phyloP scores from a whole-genome alignment of 2,113 vertebrate species.

The Aphyosemion australe region DNA sequence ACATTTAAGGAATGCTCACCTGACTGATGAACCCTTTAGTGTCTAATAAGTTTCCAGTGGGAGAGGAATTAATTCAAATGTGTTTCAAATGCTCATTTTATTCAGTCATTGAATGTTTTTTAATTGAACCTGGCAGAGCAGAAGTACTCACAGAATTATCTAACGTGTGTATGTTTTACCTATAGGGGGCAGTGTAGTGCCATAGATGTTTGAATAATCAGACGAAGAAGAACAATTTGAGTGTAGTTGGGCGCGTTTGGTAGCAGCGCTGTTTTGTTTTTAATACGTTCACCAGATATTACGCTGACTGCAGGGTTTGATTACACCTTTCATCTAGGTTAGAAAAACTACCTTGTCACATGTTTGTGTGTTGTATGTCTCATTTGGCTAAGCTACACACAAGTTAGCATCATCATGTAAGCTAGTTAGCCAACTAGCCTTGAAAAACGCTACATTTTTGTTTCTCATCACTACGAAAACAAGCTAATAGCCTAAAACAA shows the following conservation, averaged over 20 bases:
- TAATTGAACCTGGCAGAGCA: too few species aligned
- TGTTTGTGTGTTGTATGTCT: background rate
- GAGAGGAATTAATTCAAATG: too few species aligned
- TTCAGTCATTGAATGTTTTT: too few species aligned
- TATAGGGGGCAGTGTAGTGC: constrained; percentile 8
- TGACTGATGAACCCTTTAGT: too few species aligned
- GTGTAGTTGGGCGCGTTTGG: constrained; percentile 33
- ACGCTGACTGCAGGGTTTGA: background rate
- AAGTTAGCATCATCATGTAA: constrained; percentile 12
- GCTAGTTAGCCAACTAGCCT: constrained; percentile 40
- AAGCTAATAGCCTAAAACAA: background rate
- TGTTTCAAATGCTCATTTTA: too few species aligned
- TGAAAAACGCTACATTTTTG: constrained; percentile 1
- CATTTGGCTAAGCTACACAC: background rate
- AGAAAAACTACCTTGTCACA: too few species aligned
- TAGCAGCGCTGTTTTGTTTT: background rate
- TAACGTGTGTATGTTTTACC: background rate
- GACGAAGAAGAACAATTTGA: constrained; percentile 53
- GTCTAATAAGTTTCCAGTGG: too few species aligned
- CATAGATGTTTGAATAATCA: rapidly evolving
- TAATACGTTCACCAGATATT: constrained; percentile 35
- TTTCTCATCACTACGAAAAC: background rate
- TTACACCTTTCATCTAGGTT: background rate
- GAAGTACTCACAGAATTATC: too few species aligned
- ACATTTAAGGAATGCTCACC: too few species aligned